Base-by-base conservation (phyloP, 1,140 invertebrate species). In the Euschistus heros region DNA sequence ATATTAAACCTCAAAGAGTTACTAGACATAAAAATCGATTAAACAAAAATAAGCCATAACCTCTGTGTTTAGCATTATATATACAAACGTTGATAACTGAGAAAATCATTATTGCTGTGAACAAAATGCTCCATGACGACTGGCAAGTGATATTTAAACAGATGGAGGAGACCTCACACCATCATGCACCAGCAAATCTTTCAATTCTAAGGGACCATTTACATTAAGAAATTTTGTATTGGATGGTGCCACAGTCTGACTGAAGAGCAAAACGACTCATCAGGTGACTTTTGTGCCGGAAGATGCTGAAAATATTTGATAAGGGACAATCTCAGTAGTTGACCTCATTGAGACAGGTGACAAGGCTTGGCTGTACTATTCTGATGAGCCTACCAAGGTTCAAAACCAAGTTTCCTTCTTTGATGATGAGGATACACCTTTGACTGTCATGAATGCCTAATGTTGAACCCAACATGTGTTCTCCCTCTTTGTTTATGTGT, bases 291-390 rank as follows among this genome's bases (percentile, higher is more conserved):
- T 18, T 7, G 10, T 47, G 27, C 60, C 57, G 37, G n/a, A 14
- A 26, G 52, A 24, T 72, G n/a, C n/a, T n/a, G n/a, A n/a, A n/a
- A n/a, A n/a, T n/a, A n/a, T n/a, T n/a, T n/a, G n/a, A n/a, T n/a
- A 70, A 66, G 64, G 62, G 59, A 22, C 55, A 68, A 46, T 66
- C 69, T 71, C 17, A 66, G 66, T 2, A 63, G 44, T 46, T 70
- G 69, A 54, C 57, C 26, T 64, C 65, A 67, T 6, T 27, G n/a
- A 10, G 64, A 37, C 52, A 54, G 52, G 22, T 59, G 55, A 59
- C 20, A 17, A 24, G 17, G 17, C 55, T 59, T 59, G 10, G 55
- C 8, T 59, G 10, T n/a, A 59, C 10, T 26, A 27, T 59, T 15
- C 14, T 59, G 27, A 20, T 59, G 20, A 22, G 14, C 26, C 15